Conservation (phyloP, 2,113 vertebrate genomes). For the Psammodynastes pulverulentus region DNA sequence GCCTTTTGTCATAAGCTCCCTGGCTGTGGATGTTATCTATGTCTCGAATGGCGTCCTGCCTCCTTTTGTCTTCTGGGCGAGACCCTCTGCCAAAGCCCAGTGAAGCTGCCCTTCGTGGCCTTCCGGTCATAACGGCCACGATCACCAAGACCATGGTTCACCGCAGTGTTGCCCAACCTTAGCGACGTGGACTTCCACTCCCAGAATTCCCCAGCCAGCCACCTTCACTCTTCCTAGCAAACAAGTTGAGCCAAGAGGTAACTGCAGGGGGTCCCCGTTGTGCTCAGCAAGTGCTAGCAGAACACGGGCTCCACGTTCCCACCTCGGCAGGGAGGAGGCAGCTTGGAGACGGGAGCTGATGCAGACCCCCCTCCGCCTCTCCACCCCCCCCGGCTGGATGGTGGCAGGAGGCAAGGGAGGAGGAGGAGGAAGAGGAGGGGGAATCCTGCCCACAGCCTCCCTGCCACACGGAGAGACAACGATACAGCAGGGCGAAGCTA, state of each 20-base stretch:
- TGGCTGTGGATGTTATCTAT: too few relatives aligned
- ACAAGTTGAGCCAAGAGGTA: fast-evolving
- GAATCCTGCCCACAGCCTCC: background rate
- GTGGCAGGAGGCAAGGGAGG: background rate
- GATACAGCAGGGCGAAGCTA: background rate
- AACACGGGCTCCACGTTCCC: background rate
- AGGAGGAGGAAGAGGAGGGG: background rate
- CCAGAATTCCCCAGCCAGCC: background rate
- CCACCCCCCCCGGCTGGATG: background rate
- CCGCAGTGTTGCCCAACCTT: too few relatives aligned
- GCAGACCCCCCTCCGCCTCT: background rate
- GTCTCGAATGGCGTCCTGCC: too few relatives aligned
- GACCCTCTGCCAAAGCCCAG: background rate
- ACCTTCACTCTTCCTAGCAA: fast-evolving
- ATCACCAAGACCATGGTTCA: background rate
- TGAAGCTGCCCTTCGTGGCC: background rate
- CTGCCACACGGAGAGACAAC: background rate
- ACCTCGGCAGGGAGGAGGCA: background rate
- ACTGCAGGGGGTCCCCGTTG: background rate
- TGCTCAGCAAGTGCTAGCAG: background rate
- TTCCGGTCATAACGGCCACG: background rate
- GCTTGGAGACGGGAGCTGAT: background rate
- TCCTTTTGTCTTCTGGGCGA: too few relatives aligned
- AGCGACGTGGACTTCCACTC: too few relatives aligned
- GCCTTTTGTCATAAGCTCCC: background rate